A percentile compares a stretch with the other conserved stretches of the same genome.
Evolutionary conservation across 2,888 invertebrate genomes (phyloP).

Genomic region (Thymelicus lineola): DNA sequence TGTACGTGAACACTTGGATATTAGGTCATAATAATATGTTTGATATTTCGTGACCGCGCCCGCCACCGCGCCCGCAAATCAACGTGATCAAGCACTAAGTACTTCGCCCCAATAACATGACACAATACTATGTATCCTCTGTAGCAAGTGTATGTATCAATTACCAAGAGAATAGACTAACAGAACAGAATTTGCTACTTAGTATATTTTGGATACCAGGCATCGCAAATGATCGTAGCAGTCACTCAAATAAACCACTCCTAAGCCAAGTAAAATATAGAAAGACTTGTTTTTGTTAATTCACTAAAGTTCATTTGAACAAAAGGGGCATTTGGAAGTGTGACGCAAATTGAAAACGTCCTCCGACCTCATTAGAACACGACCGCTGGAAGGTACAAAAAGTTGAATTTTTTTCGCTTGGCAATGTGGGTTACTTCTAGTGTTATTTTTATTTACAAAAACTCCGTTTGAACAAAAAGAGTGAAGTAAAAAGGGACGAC

Average conservation of each 20-base stretch:
- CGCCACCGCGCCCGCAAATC: no score
- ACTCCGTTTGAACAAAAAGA: conserved; percentile 10
- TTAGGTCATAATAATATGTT: no score
- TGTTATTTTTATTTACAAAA: conserved; percentile 26
- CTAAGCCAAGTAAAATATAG: conserved; percentile 36
- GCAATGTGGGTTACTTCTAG: conserved; percentile 26
- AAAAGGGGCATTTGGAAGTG: conserved; percentile 54
- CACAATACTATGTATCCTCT: no score
- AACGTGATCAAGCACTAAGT: no score
- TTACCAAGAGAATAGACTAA: no score
- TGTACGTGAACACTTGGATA: no score
- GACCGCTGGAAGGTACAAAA: conserved; percentile 20
- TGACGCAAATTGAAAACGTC: conserved; percentile 60
- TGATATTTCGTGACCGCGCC: no score
- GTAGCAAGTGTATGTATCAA: no score
- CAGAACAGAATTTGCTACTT: no score
- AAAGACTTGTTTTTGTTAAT: conserved; percentile 44
- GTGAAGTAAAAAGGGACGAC: conserved; percentile 14
- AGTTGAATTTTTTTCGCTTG: conserved; percentile 21
- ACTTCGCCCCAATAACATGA: no score
- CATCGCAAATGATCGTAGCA: no score
- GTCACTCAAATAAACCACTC: neutral
- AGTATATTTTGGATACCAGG: no score
- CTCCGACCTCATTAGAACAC: conserved; percentile 57
- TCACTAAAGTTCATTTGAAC: conserved; percentile 34